phyloP scores from a whole-genome alignment of 1,140 invertebrate genomes.

The Trichonephila clavipes region DNA sequence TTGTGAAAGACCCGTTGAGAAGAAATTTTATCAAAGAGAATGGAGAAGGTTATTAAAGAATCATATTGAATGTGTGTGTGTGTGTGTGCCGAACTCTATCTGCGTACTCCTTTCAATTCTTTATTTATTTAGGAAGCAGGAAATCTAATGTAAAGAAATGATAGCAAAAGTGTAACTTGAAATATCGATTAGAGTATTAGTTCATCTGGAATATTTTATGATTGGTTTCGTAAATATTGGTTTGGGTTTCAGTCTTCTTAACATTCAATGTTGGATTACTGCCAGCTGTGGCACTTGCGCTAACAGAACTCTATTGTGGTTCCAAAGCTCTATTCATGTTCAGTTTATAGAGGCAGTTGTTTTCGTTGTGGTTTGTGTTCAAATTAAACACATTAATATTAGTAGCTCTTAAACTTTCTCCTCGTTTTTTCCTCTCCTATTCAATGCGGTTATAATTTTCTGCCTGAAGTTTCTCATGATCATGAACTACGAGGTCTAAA shows the following conservation, averaged over 20 bases:
- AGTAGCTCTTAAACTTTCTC: no score
- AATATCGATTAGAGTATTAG: conserved; percentile 28
- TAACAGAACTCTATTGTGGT: not conserved
- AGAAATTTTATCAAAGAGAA: not conserved
- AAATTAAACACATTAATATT: not conserved
- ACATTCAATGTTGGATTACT: conserved; percentile 22
- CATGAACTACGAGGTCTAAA: no score
- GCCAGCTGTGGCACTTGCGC: conserved; percentile 8
- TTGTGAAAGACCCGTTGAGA: not conserved
- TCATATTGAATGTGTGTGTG: not conserved
- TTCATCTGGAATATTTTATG: conserved; percentile 38
- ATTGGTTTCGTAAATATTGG: conserved; percentile 25
- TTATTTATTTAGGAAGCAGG: not conserved
- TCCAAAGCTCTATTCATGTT: not conserved
- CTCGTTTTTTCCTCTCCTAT: no score
- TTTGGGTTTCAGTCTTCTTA: conserved; percentile 1
- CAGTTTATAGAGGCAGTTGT: not conserved
- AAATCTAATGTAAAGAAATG: conserved; percentile 32
- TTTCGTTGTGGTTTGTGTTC: not conserved
- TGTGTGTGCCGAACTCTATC: not conserved
- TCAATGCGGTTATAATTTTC: no score
- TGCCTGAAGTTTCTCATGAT: no score
- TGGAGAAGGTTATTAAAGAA: not conserved
- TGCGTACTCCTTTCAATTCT: not conserved
- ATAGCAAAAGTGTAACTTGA: conserved; percentile 35